These are phyloP conservation scores for Hyperopisus bebe DNA, from an alignment of 2,113 vertebrate genomes.

Conservation along the genomic window DNA sequence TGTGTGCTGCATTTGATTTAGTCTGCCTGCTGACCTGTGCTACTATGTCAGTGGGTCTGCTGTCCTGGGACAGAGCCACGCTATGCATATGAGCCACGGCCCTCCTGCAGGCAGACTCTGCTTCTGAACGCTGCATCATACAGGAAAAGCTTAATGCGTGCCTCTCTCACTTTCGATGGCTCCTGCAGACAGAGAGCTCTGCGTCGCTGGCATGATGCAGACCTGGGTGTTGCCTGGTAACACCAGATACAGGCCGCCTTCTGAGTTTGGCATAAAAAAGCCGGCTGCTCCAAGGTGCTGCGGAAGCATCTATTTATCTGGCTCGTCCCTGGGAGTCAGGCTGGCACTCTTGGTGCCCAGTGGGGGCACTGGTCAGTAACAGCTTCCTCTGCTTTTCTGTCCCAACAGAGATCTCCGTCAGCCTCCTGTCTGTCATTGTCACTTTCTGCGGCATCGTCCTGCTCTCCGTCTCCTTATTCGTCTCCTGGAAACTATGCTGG, in stretches of 20 bases:
- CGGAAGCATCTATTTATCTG: neutral
- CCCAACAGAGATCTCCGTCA: slow-evolving; percentile 79
- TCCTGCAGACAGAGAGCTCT: neutral
- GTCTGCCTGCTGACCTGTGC: neutral
- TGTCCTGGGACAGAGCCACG: neutral
- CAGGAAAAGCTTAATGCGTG: neutral
- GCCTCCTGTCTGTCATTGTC: slow-evolving; percentile 85
- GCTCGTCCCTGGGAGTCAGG: neutral
- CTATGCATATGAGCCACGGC: neutral
- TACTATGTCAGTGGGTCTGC: neutral
- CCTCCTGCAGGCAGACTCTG: neutral
- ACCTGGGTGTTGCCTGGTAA: neutral
- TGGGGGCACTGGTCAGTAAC: neutral
- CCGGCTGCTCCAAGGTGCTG: neutral
- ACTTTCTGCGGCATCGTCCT: slow-evolving; percentile 89
- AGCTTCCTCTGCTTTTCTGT: slow-evolving; percentile 1
- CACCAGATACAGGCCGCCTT: neutral
- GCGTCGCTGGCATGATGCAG: neutral
- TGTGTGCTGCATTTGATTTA: neutral
- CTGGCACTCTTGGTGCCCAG: neutral
- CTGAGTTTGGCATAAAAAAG: neutral
- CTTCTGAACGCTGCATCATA: neutral
- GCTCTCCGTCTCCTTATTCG: slow-evolving; percentile 85
- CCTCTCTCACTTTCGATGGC: neutral
- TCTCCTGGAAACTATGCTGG: slow-evolving; percentile 94